Percentiles rank a stretch among this genome's conserved stretches.
These are phyloP conservation scores for Plagodis dolabraria DNA, from an alignment of 2,888 invertebrate species.

Conservation along the genomic window DNA sequence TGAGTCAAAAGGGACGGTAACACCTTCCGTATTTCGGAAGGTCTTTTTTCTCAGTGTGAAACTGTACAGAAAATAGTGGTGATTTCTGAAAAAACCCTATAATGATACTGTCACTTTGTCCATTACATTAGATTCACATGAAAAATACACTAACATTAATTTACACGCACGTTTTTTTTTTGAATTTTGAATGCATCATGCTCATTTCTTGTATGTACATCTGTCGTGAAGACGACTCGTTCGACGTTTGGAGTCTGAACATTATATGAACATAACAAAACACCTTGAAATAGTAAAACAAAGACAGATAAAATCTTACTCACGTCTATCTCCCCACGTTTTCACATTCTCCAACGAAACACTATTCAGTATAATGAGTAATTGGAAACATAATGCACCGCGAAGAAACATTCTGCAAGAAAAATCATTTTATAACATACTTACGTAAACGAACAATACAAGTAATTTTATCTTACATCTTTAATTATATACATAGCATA, in stretches of 20 bases:
- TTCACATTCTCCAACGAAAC: conserved; percentile 51
- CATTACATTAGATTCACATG: no score
- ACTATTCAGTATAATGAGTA: conserved; percentile 53
- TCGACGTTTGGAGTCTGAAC: background rate
- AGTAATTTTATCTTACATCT: conserved; percentile 21
- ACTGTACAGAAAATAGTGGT: no score
- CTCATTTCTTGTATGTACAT: no score
- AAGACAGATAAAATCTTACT: conserved; percentile 44
- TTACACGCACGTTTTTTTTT: no score
- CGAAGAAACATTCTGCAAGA: conserved; percentile 56
- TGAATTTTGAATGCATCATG: no score
- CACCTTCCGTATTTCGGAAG: no score
- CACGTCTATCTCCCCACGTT: conserved; percentile 64
- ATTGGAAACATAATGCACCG: conserved; percentile 48
- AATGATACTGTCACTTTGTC: no score
- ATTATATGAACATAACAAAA: background rate
- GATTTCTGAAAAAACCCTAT: no score
- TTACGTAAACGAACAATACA: background rate
- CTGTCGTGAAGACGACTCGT: background rate
- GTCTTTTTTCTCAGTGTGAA: no score
- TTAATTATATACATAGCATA: conserved; percentile 11
- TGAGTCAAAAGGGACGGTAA: no score
- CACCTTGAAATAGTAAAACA: background rate
- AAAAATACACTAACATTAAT: no score
- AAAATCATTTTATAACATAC: conserved; percentile 22